Evolutionary conservation across 2,797 vertebrate genomes (phyloP).

Genomic region (Psittacula echo): DNA sequence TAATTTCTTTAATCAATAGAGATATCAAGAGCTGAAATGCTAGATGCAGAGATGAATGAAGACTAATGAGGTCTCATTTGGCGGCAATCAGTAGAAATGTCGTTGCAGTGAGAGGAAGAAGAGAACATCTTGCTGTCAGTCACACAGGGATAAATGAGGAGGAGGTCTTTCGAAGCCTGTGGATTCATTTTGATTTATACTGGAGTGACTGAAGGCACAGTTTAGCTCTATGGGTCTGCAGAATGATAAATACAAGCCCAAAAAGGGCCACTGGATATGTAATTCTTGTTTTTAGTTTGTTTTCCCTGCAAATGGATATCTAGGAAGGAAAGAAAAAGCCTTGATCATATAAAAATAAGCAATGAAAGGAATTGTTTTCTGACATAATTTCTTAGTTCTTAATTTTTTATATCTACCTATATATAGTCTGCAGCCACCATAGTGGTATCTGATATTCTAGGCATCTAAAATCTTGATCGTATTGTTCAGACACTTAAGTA

Average conservation of each 20-base stretch:
- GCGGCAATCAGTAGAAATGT: background rate
- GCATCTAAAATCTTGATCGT: background rate
- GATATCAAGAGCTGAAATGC: conserved; percentile 38
- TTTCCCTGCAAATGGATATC: background rate
- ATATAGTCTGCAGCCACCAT: background rate
- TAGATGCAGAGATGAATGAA: conserved; percentile 54
- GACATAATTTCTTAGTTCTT: background rate
- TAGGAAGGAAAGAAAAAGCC: background rate
- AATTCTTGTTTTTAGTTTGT: background rate
- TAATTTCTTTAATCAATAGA: conserved; percentile 52
- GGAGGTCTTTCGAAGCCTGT: background rate
- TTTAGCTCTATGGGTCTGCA: background rate
- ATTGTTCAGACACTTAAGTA: background rate
- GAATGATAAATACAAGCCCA: conserved; percentile 18
- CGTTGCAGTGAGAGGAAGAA: conserved; percentile 4
- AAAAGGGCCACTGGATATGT: background rate
- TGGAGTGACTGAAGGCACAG: background rate
- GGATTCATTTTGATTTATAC: conserved; percentile 54
- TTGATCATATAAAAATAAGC: background rate
- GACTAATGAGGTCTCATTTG: conserved; percentile 56
- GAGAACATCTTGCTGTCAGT: conserved; percentile 9
- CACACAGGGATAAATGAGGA: conserved; percentile 37
- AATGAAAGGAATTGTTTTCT: background rate
- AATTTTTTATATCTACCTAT: background rate
- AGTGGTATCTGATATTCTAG: background rate